These are phyloP conservation scores for Phrixothrix hirtus DNA, from an alignment of 2,888 invertebrate genomes.

Conservation along the genomic window DNA sequence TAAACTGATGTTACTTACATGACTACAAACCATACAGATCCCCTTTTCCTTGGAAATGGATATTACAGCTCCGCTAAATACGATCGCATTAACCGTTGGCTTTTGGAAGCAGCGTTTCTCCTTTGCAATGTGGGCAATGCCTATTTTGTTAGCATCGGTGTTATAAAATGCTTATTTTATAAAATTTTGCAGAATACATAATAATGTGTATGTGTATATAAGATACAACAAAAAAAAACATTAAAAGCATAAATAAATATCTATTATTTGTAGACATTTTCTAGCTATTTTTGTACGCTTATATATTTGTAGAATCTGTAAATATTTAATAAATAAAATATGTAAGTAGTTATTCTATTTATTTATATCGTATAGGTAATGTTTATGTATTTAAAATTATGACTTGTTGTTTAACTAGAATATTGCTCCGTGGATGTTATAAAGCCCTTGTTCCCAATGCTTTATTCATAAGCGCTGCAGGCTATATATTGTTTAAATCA, in stretches of 20 bases:
- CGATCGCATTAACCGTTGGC: constrained; percentile 7
- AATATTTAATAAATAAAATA: background rate
- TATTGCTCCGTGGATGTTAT: background rate
- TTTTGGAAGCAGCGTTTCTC: constrained; percentile 9
- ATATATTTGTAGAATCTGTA: constrained; percentile 7
- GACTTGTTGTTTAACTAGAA: background rate
- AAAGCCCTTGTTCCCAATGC: no score
- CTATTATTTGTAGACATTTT: constrained; percentile 2
- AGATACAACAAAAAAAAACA: no score
- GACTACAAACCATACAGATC: constrained; percentile 40
- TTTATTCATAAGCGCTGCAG: no score
- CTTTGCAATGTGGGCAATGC: constrained; percentile 3
- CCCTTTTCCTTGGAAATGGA: constrained; percentile 40
- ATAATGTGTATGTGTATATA: no score
- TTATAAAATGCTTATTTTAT: constrained; percentile 6
- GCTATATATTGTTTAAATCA: no score
- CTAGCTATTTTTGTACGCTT: constrained; percentile 15
- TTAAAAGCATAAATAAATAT: no score
- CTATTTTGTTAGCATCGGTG: constrained; percentile 3
- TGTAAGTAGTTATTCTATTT: no score
- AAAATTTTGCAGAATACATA: constrained; percentile 4
- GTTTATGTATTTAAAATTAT: background rate
- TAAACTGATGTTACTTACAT: constrained; percentile 34
- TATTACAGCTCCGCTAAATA: constrained; percentile 40
- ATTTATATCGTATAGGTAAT: no score